Conservation (phyloP, 2,797 vertebrate genomes). For the Gadopsis marmoratus region DNA sequence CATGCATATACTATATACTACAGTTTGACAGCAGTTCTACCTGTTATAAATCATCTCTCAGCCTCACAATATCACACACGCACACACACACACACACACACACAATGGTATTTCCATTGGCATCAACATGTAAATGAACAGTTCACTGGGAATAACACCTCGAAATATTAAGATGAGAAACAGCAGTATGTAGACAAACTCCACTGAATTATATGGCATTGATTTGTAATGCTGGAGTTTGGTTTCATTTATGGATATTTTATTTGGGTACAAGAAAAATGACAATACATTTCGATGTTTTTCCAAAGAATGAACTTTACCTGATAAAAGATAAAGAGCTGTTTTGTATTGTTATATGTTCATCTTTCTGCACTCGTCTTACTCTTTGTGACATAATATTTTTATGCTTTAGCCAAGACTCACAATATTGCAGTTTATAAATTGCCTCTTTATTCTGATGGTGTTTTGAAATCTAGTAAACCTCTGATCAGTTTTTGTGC, state of each 20-base stretch:
- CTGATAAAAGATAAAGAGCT: conserved; percentile 1
- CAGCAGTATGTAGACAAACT: neutral
- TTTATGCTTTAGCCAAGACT: neutral
- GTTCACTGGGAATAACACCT: neutral
- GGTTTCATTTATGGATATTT: conserved; percentile 2
- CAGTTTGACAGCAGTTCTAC: conserved; percentile 14
- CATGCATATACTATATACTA: neutral
- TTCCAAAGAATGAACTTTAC: conserved; percentile 10
- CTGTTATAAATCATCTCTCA: conserved; percentile 11
- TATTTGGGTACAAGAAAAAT: neutral
- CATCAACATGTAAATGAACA: neutral
- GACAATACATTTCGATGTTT: neutral
- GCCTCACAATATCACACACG: neutral
- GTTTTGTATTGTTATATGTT: conserved; percentile 12
- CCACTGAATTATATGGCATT: neutral
- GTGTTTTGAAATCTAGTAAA: neutral
- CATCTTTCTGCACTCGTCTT: neutral
- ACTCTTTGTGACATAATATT: neutral
- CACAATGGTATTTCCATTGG: neutral
- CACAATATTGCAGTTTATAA: neutral
- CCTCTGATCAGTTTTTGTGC: neutral
- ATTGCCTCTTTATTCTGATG: neutral
- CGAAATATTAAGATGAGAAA: neutral
- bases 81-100: neutral
- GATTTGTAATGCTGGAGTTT: neutral